These are phyloP conservation scores for Epirrhoe tristata DNA, from an alignment of 2,888 invertebrate species.

Conservation along the genomic window DNA sequence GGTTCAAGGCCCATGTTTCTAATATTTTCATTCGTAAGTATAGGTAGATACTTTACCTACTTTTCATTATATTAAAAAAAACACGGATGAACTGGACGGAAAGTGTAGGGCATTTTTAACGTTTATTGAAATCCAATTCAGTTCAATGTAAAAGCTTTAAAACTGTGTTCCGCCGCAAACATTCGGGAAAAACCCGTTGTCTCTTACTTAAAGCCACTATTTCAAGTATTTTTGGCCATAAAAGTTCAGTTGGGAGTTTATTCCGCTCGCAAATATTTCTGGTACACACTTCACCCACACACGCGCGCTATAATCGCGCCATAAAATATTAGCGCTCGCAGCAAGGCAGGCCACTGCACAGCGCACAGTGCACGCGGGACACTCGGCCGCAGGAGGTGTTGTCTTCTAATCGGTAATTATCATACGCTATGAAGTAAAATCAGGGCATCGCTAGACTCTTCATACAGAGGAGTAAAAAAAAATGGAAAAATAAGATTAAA, in stretches of 20 bases:
- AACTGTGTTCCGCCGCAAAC: slow-evolving; percentile 11
- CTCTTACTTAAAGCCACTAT: slow-evolving; percentile 29
- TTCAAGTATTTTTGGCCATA: slow-evolving; percentile 31
- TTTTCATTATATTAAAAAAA: no score
- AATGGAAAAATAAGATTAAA: no score
- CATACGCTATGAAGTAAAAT: no score
- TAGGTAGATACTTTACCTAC: no score
- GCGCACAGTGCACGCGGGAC: no score
- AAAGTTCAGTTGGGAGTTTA: slow-evolving; percentile 33
- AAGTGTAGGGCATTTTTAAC: background rate
- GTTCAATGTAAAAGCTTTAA: slow-evolving; percentile 3
- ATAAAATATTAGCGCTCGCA: slow-evolving; percentile 45
- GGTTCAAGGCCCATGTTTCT: no score
- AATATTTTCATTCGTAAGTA: no score
- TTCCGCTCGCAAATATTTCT: slow-evolving; percentile 39
- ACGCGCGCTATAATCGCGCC: slow-evolving; percentile 42
- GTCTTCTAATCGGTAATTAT: no score
- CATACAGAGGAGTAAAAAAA: no score
- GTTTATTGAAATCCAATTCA: slow-evolving; percentile 1
- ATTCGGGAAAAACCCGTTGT: slow-evolving; percentile 20
- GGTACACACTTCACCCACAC: slow-evolving; percentile 30
- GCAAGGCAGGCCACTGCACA: slow-evolving; percentile 15
- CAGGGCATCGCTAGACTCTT: no score
- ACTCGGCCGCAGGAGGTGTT: slow-evolving; percentile 6
- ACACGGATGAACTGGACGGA: background rate